A percentile compares a stretch with the other conserved stretches of the same genome.
These are phyloP conservation scores for Pycnomerus fuliginosus DNA, from an alignment of 2,888 invertebrate genomes.

Conservation along the genomic window DNA sequence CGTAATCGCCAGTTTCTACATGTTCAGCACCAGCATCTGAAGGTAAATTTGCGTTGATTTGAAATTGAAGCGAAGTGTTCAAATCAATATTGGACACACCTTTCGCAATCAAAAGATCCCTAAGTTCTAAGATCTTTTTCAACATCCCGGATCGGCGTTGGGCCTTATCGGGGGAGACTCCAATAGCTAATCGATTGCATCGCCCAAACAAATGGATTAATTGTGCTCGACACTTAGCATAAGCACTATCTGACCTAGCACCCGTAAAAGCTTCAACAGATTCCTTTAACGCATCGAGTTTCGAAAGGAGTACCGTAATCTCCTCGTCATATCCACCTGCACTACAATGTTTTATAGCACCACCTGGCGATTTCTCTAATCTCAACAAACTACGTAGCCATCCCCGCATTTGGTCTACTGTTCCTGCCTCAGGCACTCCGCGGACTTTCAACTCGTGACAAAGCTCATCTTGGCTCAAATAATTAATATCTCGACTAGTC, in stretches of 20 bases:
- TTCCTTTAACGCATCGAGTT: not conserved
- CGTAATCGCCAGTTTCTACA: no score
- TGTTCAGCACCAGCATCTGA: not conserved
- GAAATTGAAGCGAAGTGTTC: not conserved
- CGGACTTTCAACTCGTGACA: not conserved
- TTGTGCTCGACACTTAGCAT: not conserved
- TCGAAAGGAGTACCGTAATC: not conserved
- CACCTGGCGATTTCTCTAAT: not conserved
- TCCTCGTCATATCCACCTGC: not conserved
- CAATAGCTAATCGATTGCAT: not conserved
- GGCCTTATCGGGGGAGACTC: not conserved
- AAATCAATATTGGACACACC: not conserved
- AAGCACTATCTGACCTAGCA: not conserved
- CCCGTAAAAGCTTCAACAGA: not conserved
- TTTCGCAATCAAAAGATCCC: not conserved
- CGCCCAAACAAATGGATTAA: not conserved
- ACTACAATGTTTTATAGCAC: not conserved
- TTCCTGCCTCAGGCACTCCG: not conserved
- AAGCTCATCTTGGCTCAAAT: constrained; percentile 1
- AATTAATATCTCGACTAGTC: constrained; percentile 1
- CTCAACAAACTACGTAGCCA: not conserved
- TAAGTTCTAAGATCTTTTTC: not conserved
- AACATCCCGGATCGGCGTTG: not conserved
- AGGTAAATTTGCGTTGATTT: not conserved
- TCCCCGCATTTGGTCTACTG: not conserved